A percentile compares a stretch with the other conserved stretches of the same genome.
phyloP scores from a whole-genome alignment of 2,797 vertebrate species.

The Tiaroga cobitis region DNA sequence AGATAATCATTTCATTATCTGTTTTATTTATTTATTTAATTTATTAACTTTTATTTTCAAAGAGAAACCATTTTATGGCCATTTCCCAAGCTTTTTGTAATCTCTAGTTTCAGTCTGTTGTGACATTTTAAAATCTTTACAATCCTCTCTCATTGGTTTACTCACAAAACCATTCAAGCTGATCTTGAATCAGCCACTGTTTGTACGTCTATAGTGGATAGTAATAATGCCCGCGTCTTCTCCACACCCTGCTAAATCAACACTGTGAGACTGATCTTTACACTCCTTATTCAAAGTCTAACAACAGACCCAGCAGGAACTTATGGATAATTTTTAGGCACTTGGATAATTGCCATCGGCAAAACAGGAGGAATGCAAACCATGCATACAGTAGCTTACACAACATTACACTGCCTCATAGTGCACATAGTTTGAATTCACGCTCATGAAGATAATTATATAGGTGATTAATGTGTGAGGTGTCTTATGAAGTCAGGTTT shows the following conservation, averaged over 20 bases:
- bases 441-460: conserved; percentile 25
- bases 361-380: conserved; percentile 34
- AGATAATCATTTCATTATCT: background rate
- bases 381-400: background rate
- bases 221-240: conserved; percentile 36
- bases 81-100: background rate
- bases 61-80: background rate
- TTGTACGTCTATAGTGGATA: conserved; percentile 21
- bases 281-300: conserved; percentile 49
- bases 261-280: conserved; percentile 35
- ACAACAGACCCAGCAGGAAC: conserved; percentile 14
- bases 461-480: background rate
- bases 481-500: conserved; percentile 1
- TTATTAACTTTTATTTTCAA: background rate
- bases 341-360: background rate
- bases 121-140: conserved; percentile 34
- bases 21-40: background rate
- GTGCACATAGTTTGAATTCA: background rate
- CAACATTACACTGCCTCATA: background rate
- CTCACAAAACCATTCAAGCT: conserved; percentile 21
- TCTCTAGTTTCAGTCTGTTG: background rate
- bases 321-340: conserved; percentile 28
- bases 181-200: conserved; percentile 28
- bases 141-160: conserved; percentile 18
- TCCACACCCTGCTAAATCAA: conserved; percentile 53